Evolutionary conservation across 2,888 invertebrate species (phyloP).

Genomic region (Euproctis similis): DNA sequence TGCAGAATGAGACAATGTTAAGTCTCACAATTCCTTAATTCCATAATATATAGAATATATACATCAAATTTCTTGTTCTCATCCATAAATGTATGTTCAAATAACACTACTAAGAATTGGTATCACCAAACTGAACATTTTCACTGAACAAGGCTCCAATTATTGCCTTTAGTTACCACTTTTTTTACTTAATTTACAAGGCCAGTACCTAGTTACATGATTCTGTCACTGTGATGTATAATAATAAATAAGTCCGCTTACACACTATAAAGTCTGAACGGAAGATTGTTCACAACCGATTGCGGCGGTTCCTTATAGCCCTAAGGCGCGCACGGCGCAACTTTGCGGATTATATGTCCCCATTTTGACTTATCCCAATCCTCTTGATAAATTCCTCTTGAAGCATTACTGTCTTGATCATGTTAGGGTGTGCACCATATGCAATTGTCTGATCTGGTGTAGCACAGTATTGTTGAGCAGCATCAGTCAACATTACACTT

Average conservation of each 20-base stretch:
- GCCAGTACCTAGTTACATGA: constrained; percentile 35
- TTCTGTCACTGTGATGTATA: constrained; percentile 65
- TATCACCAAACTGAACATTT: constrained; percentile 39
- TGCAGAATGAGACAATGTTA: constrained; percentile 13
- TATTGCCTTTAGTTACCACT: constrained; percentile 29
- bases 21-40: constrained; percentile 11
- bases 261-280: constrained; percentile 67
- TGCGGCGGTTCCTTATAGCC: constrained; percentile 67
- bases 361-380: constrained; percentile 72
- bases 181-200: constrained; percentile 45
- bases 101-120: constrained; percentile 60
- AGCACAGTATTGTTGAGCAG: constrained; percentile 58
- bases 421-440: constrained; percentile 60
- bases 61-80: constrained; percentile 23
- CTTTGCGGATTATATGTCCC: constrained; percentile 71
- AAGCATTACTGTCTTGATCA: constrained; percentile 72
- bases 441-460: constrained; percentile 55
- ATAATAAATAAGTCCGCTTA: constrained; percentile 73
- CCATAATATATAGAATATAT: constrained; percentile 21
- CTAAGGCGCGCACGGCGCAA: constrained; percentile 70
- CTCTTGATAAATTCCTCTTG: constrained; percentile 73
- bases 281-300: constrained; percentile 71
- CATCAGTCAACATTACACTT: constrained; percentile 59
- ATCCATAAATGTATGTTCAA: constrained; percentile 20
- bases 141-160: constrained; percentile 34